Base-by-base conservation (phyloP, 2,797 vertebrate species). In the Dendrocincla fuliginosa region DNA sequence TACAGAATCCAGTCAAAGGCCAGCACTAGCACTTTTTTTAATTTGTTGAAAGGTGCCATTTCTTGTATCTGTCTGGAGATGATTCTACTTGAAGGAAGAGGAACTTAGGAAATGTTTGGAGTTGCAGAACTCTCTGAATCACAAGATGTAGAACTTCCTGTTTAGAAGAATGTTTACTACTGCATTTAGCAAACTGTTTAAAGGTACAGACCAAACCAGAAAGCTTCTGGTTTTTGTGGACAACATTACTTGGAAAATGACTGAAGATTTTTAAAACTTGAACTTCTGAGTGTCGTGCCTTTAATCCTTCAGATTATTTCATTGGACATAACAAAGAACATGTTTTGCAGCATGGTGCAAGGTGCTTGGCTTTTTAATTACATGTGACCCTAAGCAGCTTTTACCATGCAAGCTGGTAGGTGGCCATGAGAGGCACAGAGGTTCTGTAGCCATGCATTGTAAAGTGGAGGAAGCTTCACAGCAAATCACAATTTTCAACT, bases 51-150 rank as follows among this genome's bases (percentile, higher is more conserved):
- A 19, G 77, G 18, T 74, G 84, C 95, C 98, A 98, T 98, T 73
- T 96, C 95, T 95, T 70, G 23, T 81, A 12, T 52, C 49, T 78
- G 16, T 92, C 76, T 92, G 59, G 80, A 95, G 93, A 87, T 81
- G 8, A 35, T 55, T 93, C 77, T 77, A 55, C 87, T 92, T 41
- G 23, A 91, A 94, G 91, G 95, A 93, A 95, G 89, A 96, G 97
- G 97, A 97, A 96, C 89, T 94, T 97, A 92, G 69, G 97, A 97
- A 97, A 97, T 80, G 50, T 69, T 46, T 84, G 77, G 77, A 88
- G 68, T 92, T 97, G 69, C 86, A 84, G 57, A 93, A 91, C 7
- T 0, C 25, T 87, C 44, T 67, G 42, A 35, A 81, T 95, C 95
- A 93, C 71, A 46, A 80, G 96, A 79, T 37, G 30, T 39, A 89